phyloP scores from a whole-genome alignment of 2,113 vertebrate genomes.

The Centrocercus urophasianus region DNA sequence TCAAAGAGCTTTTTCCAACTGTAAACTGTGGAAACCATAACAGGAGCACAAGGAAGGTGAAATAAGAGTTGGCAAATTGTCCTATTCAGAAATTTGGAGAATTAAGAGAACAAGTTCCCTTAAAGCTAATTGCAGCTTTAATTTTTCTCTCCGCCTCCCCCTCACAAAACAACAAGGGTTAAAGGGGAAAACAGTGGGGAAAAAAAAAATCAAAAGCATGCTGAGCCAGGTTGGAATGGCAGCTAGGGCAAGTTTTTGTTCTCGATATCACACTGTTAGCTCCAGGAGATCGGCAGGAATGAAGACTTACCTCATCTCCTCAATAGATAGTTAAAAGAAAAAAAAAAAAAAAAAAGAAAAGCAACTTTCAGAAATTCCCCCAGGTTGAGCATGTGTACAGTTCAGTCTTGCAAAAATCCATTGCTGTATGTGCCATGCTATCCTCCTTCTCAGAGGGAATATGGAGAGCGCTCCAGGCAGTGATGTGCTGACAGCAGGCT shows the following conservation, averaged over 20 bases:
- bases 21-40: neutral
- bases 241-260: neutral
- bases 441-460: accelerated
- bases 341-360: neutral
- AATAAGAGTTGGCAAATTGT: neutral
- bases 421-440: accelerated
- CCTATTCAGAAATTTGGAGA: neutral
- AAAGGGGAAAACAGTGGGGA: neutral
- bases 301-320: neutral
- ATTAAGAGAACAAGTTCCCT: neutral
- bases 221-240: neutral
- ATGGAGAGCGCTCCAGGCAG: neutral
- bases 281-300: conserved; percentile 5
- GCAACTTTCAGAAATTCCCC: neutral
- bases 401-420: neutral
- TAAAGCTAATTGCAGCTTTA: neutral
- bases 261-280: neutral
- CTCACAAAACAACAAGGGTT: neutral
- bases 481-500: accelerated
- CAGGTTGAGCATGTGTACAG: accelerated
- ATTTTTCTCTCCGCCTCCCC: neutral
- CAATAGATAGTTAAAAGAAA: neutral
- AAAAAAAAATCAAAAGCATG: neutral
- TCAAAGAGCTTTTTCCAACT: neutral
- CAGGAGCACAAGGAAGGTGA: neutral